A percentile compares a stretch with the other conserved stretches of the same genome.
phyloP scores from a whole-genome alignment of 2,797 vertebrate genomes.

The Melanotaenia boesemani region DNA sequence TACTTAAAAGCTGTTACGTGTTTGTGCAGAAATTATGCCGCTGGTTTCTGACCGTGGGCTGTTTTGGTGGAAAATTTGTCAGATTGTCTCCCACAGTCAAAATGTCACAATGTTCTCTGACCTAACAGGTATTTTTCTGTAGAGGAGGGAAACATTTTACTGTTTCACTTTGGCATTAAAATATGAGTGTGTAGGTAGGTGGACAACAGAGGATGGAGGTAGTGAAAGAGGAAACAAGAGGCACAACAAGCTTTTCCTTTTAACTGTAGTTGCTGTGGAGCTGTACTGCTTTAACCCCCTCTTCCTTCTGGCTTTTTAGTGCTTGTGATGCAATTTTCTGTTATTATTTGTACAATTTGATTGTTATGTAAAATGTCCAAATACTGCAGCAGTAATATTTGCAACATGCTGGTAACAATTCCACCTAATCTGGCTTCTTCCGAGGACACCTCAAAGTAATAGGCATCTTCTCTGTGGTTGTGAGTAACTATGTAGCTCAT shows the following conservation, averaged over 20 bases:
- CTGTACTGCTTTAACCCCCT: constrained; percentile 14
- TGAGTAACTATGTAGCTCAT: constrained; percentile 1
- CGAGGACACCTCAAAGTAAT: not conserved
- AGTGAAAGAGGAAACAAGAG: constrained; percentile 31
- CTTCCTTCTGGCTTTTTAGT: not conserved
- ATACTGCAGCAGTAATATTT: not conserved
- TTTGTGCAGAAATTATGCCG: constrained; percentile 17
- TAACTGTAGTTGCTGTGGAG: constrained; percentile 18
- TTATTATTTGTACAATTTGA: not conserved
- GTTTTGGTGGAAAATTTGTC: constrained; percentile 21
- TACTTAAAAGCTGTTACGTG: not conserved
- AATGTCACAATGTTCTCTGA: constrained; percentile 40
- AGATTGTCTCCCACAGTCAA: constrained; percentile 9
- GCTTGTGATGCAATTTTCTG: not conserved
- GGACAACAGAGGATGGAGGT: constrained; percentile 25
- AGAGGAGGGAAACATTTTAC: constrained; percentile 33
- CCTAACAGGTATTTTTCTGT: constrained; percentile 26
- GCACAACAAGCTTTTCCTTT: constrained; percentile 27
- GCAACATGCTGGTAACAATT: not conserved
- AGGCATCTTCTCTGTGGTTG: not conserved
- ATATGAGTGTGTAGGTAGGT: constrained; percentile 31
- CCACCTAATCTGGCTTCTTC: not conserved
- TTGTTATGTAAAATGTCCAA: not conserved
- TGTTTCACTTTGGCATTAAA: constrained; percentile 28
- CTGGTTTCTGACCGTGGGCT: constrained; percentile 9